These are phyloP conservation scores for Hippolais icterina DNA, from an alignment of 2,113 vertebrate species.

Conservation along the genomic window DNA sequence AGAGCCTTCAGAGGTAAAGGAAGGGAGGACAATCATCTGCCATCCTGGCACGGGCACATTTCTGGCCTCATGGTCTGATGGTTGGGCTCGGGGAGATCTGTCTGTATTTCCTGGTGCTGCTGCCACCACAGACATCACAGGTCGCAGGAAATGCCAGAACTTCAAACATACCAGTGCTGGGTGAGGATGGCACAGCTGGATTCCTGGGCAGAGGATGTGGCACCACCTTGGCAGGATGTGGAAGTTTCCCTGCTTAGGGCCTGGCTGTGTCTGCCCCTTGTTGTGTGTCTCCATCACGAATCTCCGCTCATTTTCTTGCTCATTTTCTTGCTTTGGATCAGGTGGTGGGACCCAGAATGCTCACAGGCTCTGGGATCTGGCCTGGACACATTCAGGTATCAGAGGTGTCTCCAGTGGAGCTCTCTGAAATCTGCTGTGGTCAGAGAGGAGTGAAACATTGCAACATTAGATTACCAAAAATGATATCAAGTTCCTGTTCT, in stretches of 20 bases:
- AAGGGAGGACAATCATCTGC: neutral
- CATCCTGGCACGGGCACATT: neutral
- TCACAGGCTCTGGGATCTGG: neutral
- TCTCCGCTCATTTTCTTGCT: neutral
- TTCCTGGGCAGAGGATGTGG: neutral
- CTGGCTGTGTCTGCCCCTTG: neutral
- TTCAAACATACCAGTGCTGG: neutral
- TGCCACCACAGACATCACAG: neutral
- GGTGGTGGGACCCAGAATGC: neutral
- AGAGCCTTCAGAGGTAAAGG: neutral
- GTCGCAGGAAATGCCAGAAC: neutral
- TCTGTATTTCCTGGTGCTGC: neutral
- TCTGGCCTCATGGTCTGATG: neutral
- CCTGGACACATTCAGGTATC: neutral
- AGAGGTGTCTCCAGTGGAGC: neutral
- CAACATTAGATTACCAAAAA: neutral
- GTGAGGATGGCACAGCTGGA: neutral
- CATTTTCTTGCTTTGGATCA: neutral
- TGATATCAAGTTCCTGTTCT: neutral
- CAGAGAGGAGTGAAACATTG: neutral
- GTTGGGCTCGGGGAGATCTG: neutral
- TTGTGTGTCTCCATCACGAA: rapidly evolving
- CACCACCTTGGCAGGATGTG: neutral
- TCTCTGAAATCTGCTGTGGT: neutral
- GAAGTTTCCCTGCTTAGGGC: neutral